A percentile compares a stretch with the other conserved stretches of the same genome.
Conservation (phyloP, 2,797 vertebrate genomes). For the Enteromius anoplus region DNA sequence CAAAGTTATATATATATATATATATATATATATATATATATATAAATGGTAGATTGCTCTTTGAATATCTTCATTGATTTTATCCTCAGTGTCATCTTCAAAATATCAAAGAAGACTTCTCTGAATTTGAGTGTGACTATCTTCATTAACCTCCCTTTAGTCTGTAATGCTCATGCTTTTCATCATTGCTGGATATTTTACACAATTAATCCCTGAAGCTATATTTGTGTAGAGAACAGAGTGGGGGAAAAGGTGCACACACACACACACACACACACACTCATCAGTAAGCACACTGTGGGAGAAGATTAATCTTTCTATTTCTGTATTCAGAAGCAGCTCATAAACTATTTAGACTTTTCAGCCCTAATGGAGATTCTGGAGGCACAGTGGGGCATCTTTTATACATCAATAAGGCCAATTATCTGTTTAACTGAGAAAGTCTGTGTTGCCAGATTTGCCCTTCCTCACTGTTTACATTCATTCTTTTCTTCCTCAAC, state of each 20-base stretch:
- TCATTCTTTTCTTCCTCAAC: constrained; percentile 61
- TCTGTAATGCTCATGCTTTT: constrained; percentile 28
- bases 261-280: constrained; percentile 57
- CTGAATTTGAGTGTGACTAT: constrained; percentile 11
- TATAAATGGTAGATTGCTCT: constrained; percentile 31
- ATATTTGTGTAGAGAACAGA: constrained; percentile 49
- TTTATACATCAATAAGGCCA: constrained; percentile 99
- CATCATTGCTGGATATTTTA: constrained; percentile 46
- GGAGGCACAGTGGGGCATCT: constrained; percentile 93
- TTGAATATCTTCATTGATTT: background rate
- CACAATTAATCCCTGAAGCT: constrained; percentile 56
- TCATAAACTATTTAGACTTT: constrained; percentile 96
- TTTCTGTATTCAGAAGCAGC: constrained; percentile 88
- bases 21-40: no score
- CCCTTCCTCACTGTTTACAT: constrained; percentile 69
- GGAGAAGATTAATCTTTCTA: constrained; percentile 78
- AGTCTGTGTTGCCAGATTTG: constrained; percentile 85
- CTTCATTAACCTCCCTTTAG: constrained; percentile 26
- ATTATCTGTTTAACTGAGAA: constrained; percentile 98
- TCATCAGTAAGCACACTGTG: constrained; percentile 75
- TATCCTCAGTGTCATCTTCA: background rate
- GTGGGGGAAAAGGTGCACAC: constrained; percentile 56
- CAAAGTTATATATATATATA: background rate
- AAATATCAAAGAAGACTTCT: constrained; percentile 16
- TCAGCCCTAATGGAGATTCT: constrained; percentile 97